Conservation (phyloP, 1,140 invertebrate species). For the Oncopeltus fasciatus region DNA sequence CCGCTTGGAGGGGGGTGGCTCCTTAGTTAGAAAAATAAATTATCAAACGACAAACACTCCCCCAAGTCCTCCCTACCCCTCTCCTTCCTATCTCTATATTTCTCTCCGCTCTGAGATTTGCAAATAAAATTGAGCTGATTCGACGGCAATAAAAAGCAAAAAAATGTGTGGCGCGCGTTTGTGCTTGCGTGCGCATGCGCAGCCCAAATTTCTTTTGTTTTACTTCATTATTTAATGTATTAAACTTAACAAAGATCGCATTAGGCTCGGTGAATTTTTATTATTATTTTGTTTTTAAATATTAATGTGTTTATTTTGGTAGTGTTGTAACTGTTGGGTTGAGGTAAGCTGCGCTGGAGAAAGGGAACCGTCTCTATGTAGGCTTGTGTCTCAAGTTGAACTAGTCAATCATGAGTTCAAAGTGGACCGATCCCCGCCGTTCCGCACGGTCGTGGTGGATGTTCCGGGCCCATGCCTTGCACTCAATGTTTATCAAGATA, state of each 20-base stretch:
- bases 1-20: not conserved
- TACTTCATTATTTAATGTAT: too few species aligned
- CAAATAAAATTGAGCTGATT: constrained; percentile 6
- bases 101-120: not conserved
- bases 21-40: constrained; percentile 9
- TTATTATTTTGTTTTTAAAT: not conserved
- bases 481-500: constrained; percentile 87
- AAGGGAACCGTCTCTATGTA: constrained; percentile 8
- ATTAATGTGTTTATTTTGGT: too few species aligned
- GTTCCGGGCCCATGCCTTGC: constrained; percentile 90
- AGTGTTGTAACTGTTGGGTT: not conserved
- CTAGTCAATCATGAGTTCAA: constrained; percentile 88
- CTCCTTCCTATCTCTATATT: not conserved
- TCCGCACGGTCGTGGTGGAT: constrained; percentile 76
- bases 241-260: not conserved
- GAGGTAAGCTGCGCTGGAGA: constrained; percentile 5
- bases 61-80: not conserved
- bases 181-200: constrained; percentile 1
- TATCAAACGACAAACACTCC: constrained; percentile 9
- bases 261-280: constrained; percentile 1
- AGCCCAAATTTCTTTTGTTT: too few species aligned
- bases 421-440: constrained; percentile 82
- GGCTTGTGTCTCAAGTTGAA: not conserved
- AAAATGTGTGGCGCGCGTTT: not conserved
- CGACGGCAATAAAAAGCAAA: constrained; percentile 3